phyloP scores from a whole-genome alignment of 2,888 invertebrate genomes.

The Scaptomyza polygonia region DNA sequence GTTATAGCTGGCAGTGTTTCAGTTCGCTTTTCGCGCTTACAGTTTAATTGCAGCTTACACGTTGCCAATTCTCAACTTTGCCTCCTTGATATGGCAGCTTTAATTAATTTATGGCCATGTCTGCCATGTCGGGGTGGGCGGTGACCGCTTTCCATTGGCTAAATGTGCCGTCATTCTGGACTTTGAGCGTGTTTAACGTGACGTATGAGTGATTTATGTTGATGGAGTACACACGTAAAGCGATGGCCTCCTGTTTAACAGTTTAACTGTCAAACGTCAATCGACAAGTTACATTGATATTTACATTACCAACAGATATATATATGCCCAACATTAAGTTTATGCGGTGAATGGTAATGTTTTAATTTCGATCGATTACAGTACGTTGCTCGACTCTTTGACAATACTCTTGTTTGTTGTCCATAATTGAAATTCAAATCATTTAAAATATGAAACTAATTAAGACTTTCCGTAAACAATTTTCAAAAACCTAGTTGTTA shows the following conservation, averaged over 20 bases:
- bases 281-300: slow-evolving; percentile 34
- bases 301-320: not conserved
- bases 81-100: slow-evolving; percentile 44
- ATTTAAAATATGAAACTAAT: too few relatives aligned
- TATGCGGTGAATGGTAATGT: not conserved
- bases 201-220: slow-evolving; percentile 77
- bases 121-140: slow-evolving; percentile 23
- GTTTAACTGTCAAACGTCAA: slow-evolving; percentile 60
- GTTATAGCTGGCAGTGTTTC: slow-evolving; percentile 20
- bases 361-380: not conserved
- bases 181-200: slow-evolving; percentile 75
- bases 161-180: slow-evolving; percentile 66
- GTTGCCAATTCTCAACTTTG: slow-evolving; percentile 42
- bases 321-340: not conserved
- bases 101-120: slow-evolving; percentile 77
- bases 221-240: slow-evolving; percentile 62
- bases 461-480: too few relatives aligned
- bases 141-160: slow-evolving; percentile 9
- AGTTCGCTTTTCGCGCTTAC: slow-evolving; percentile 68
- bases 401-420: too few relatives aligned
- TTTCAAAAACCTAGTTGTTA: too few relatives aligned
- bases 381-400: not conserved
- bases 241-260: slow-evolving; percentile 44
- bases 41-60: slow-evolving; percentile 73
- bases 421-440: too few relatives aligned